These are phyloP conservation scores for Cheilosia variabilis DNA, from an alignment of 2,888 invertebrate genomes.

Conservation along the genomic window DNA sequence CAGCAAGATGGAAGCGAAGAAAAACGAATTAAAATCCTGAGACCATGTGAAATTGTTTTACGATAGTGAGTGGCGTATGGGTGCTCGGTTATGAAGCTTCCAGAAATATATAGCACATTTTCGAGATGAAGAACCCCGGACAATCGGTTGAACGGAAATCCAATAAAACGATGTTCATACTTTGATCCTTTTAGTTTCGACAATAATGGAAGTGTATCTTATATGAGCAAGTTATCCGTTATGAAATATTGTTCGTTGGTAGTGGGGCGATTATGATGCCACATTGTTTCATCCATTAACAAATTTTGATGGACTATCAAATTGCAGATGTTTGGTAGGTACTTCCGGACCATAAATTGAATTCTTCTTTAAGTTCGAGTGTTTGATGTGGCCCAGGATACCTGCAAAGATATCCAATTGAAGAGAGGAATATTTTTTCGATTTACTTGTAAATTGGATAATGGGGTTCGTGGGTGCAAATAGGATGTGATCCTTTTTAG, in stretches of 20 bases:
- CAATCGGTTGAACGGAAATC: slow-evolving; percentile 38
- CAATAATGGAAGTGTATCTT: slow-evolving; percentile 28
- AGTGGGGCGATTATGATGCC: slow-evolving; percentile 13
- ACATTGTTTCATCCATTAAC: slow-evolving; percentile 21
- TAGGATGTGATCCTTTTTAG: too few species aligned
- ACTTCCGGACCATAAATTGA: neutral
- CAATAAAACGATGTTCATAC: slow-evolving; percentile 42
- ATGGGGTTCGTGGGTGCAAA: too few species aligned
- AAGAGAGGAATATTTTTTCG: too few species aligned
- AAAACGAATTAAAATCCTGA: slow-evolving; percentile 23
- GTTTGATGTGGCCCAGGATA: too few species aligned
- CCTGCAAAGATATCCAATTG: too few species aligned
- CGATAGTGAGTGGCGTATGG: neutral
- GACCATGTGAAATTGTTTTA: slow-evolving; percentile 38
- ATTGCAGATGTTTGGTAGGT: neutral
- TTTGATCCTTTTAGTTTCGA: slow-evolving; percentile 52
- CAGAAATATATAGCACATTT: slow-evolving; percentile 1
- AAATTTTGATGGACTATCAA: slow-evolving; percentile 20
- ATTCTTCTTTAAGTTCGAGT: neutral
- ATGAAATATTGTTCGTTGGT: slow-evolving; percentile 1
- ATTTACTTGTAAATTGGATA: too few species aligned
- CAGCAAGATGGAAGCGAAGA: neutral
- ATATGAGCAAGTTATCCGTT: slow-evolving; percentile 26
- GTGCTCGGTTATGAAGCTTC: neutral
- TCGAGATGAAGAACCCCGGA: slow-evolving; percentile 6